Conservation (phyloP, 2,888 invertebrate species). For the Caenorhabditis japonica region DNA sequence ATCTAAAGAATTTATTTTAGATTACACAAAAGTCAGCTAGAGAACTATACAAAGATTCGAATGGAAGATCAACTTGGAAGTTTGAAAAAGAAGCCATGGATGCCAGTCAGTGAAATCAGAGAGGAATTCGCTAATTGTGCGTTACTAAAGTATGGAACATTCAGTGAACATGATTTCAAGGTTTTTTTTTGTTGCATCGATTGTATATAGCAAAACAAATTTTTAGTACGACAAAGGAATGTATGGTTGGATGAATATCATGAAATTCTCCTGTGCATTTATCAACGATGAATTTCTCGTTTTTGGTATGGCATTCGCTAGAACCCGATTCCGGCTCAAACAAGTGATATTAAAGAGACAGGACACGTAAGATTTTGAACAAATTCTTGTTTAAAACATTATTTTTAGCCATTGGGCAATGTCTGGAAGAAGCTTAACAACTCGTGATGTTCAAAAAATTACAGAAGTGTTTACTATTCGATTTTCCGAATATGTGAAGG, state of each 20-base stretch:
- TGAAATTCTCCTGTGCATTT: constrained; percentile 65
- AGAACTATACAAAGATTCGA: constrained; percentile 58
- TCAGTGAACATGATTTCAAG: constrained; percentile 63
- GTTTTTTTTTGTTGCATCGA: constrained; percentile 25
- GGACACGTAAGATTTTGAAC: constrained; percentile 36
- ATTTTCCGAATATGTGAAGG: constrained; percentile 49
- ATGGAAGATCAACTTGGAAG: constrained; percentile 58
- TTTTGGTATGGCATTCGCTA: constrained; percentile 64
- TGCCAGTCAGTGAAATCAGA: constrained; percentile 59
- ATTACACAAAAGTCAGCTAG: constrained; percentile 50
- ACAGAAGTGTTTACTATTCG: constrained; percentile 53
- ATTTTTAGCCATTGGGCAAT: constrained; percentile 62
- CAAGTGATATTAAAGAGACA: constrained; percentile 64
- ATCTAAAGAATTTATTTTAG: constrained; percentile 26
- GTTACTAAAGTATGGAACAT: constrained; percentile 57
- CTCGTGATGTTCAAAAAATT: constrained; percentile 64
- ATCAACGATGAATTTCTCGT: constrained; percentile 55
- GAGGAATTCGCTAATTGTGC: constrained; percentile 67
- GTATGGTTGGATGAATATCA: constrained; percentile 68
- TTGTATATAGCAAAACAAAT: neutral
- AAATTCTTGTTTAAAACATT: neutral
- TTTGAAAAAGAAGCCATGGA: constrained; percentile 66
- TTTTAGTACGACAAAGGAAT: constrained; percentile 67
- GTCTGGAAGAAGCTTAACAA: constrained; percentile 58
- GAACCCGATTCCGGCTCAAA: constrained; percentile 67